Conservation (phyloP, 37 sponge, comb jelly and placozoan species). For the Crambe crambe region DNA sequence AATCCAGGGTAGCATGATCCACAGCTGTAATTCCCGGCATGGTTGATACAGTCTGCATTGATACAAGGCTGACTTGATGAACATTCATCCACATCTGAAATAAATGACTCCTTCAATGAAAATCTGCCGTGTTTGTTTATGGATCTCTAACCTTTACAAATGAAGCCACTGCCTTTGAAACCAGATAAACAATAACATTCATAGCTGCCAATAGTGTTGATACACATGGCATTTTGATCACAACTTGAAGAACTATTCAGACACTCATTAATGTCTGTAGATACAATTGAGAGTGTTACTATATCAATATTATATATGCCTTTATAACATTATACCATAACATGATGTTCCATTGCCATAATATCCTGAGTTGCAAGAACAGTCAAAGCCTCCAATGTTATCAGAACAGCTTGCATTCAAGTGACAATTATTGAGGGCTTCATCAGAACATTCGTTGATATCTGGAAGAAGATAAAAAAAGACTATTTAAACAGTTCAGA, state of each 20-base stretch:
- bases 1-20: neutral
- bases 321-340: neutral
- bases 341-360: constrained; percentile 22
- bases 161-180: constrained; percentile 19
- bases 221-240: constrained; percentile 12
- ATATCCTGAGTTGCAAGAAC: constrained; percentile 50
- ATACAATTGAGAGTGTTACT: neutral
- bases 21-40: neutral
- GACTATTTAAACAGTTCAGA: neutral
- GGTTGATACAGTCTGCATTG: constrained; percentile 11
- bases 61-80: neutral
- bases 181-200: constrained; percentile 37
- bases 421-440: neutral
- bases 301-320: neutral
- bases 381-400: constrained; percentile 42
- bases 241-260: neutral
- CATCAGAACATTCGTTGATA: constrained; percentile 25
- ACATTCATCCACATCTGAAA: constrained; percentile 4
- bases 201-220: constrained; percentile 41
- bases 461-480: constrained; percentile 29
- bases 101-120: neutral
- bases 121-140: constrained; percentile 16
- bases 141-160: neutral
- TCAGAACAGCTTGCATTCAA: constrained; percentile 29
- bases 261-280: constrained; percentile 38